These are phyloP conservation scores for Nothobranchius furzeri DNA, from an alignment of 2,113 vertebrate species.

Conservation along the genomic window DNA sequence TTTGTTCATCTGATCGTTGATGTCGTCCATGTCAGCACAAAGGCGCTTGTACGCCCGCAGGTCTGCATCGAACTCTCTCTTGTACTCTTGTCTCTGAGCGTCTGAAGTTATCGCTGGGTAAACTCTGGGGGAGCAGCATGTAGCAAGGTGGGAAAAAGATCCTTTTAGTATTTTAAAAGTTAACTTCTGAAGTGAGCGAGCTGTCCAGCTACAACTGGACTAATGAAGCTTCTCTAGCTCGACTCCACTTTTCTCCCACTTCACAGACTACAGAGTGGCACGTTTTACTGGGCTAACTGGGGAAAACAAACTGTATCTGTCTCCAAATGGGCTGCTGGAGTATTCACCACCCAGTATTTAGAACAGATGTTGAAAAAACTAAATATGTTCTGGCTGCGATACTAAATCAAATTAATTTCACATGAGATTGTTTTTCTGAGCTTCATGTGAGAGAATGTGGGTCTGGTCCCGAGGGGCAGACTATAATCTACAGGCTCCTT, in stretches of 20 bases:
- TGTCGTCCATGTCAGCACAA: constrained; percentile 85
- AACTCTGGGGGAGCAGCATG: constrained; percentile 57
- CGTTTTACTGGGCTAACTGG: too few relatives aligned
- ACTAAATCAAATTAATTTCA: constrained; percentile 7
- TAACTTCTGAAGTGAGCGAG: too few relatives aligned
- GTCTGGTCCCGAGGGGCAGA: constrained; percentile 46
- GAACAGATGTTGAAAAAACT: not conserved
- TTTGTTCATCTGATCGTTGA: constrained; percentile 84
- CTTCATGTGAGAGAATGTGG: constrained; percentile 45
- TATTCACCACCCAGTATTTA: too few relatives aligned
- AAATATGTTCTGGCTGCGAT: not conserved
- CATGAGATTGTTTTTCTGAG: constrained; percentile 21
- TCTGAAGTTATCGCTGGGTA: constrained; percentile 83
- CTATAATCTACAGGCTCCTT: constrained; percentile 33
- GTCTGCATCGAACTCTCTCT: constrained; percentile 84
- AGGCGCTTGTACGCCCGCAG: constrained; percentile 83
- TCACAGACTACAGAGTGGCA: too few relatives aligned
- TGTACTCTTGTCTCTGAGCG: constrained; percentile 80
- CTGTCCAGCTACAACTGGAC: too few relatives aligned
- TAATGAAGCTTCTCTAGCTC: too few relatives aligned
- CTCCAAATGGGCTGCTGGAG: too few relatives aligned
- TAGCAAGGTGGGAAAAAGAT: not conserved
- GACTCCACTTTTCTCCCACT: too few relatives aligned
- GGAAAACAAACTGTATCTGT: too few relatives aligned
- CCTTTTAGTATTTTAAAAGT: too few relatives aligned